A percentile compares a stretch with the other conserved stretches of the same genome.
phyloP scores from a whole-genome alignment of 2,113 vertebrate species.

The Megaleporinus macrocephalus region DNA sequence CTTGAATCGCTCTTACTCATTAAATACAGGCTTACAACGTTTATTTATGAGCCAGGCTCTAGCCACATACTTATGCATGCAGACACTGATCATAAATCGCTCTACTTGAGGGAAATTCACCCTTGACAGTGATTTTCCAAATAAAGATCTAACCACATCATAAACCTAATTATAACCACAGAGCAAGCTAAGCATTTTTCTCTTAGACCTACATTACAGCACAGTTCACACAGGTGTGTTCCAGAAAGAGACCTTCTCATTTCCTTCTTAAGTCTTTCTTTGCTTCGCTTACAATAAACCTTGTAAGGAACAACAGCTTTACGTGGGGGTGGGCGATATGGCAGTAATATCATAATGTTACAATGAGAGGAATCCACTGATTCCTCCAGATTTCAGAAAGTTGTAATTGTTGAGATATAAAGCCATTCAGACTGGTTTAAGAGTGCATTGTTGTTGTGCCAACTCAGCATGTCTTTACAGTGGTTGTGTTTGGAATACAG shows the following conservation, averaged over 20 bases:
- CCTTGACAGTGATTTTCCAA: conserved; percentile 25
- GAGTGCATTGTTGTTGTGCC: too few species aligned
- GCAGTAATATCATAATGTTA: too few species aligned
- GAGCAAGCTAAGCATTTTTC: conserved; percentile 31
- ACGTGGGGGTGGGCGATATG: too few species aligned
- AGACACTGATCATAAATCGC: conserved; percentile 8
- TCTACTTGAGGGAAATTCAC: conserved; percentile 24
- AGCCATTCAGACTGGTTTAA: too few species aligned
- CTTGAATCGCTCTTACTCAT: not conserved
- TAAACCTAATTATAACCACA: conserved; percentile 39
- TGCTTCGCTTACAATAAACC: not conserved
- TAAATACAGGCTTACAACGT: conserved; percentile 15
- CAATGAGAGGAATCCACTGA: too few species aligned
- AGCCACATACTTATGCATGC: not conserved
- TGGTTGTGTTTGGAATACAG: too few species aligned
- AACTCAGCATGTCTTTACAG: too few species aligned
- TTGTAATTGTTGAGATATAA: too few species aligned
- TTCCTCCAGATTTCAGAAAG: too few species aligned
- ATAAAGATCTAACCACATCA: conserved; percentile 41
- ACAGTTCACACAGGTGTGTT: conserved; percentile 26
- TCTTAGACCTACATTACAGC: conserved; percentile 8
- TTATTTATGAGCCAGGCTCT: conserved; percentile 6
- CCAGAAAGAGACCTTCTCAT: conserved; percentile 53
- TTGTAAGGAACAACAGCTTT: not conserved
- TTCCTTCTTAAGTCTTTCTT: conserved; percentile 29